These are phyloP conservation scores for Pocillopora damicornis DNA, from an alignment of 64 coral and sea anemone genomes.

Conservation along the genomic window DNA sequence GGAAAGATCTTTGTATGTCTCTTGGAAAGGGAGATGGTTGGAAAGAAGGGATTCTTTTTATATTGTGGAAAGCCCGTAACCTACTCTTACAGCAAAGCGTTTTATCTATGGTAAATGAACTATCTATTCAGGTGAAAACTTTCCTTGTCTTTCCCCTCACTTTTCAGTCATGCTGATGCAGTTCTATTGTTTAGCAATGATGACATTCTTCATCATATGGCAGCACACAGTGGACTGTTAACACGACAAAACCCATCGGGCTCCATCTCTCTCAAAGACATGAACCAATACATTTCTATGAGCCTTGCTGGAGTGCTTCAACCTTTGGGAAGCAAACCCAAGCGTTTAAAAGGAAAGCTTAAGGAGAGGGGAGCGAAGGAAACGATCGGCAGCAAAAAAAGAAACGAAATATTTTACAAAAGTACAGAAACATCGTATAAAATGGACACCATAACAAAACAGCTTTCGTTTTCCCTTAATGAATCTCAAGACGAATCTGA, in stretches of 20 bases:
- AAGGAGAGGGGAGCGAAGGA: not conserved
- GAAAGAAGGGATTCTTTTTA: not conserved
- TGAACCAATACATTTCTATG: constrained; percentile 74
- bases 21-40: not conserved
- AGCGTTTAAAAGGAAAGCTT: constrained; percentile 31
- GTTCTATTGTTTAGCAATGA: constrained; percentile 83
- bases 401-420: not conserved
- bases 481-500: not conserved
- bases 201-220: constrained; percentile 76
- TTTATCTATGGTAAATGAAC: not conserved
- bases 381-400: not conserved
- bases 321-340: constrained; percentile 71
- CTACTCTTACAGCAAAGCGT: too few species aligned
- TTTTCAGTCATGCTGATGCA: constrained; percentile 77
- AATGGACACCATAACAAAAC: constrained; percentile 17
- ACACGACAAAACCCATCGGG: constrained; percentile 17
- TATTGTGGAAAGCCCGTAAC: too few species aligned
- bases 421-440: not conserved
- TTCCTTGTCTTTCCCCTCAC: not conserved
- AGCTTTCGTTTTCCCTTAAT: constrained; percentile 25
- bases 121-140: not conserved
- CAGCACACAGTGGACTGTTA: constrained; percentile 22
- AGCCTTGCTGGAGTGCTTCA: constrained; percentile 78
- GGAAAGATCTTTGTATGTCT: too few species aligned
- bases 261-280: constrained; percentile 77